phyloP scores from a whole-genome alignment of 2,113 vertebrate species.

The Beaufortia kweichowensis region DNA sequence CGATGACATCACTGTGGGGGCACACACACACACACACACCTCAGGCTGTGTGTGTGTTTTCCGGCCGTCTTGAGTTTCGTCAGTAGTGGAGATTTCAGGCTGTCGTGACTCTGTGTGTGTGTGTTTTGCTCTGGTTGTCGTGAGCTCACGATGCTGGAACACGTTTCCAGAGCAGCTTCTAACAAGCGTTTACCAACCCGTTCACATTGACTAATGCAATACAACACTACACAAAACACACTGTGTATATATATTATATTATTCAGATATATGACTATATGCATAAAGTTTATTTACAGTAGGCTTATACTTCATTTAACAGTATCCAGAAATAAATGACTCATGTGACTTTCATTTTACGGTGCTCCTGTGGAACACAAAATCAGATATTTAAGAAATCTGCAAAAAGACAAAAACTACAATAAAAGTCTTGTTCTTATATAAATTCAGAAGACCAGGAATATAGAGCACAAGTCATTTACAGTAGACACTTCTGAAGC shows the following conservation, averaged over 20 bases:
- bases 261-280: background rate
- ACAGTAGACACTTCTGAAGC: too few species aligned
- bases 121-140: background rate
- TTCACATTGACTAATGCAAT: conserved; percentile 31
- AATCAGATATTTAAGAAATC: too few species aligned
- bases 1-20: conserved; percentile 29
- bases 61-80: conserved; percentile 37
- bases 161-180: conserved; percentile 31
- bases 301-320: too few species aligned
- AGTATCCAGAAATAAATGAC: too few species aligned
- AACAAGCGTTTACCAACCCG: conserved; percentile 26
- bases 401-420: too few species aligned
- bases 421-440: too few species aligned
- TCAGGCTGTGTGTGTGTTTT: conserved; percentile 15
- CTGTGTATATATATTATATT: background rate
- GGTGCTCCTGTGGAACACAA: too few species aligned
- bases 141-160: conserved; percentile 1
- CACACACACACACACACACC: background rate
- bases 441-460: too few species aligned
- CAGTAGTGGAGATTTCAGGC: background rate
- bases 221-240: conserved; percentile 12
- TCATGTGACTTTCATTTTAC: too few species aligned
- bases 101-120: conserved; percentile 20
- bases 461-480: too few species aligned
- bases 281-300: too few species aligned